Percentiles rank a stretch among this genome's conserved stretches.
phyloP scores from a whole-genome alignment of 2,113 vertebrate species.

The Paralichthys olivaceus region DNA sequence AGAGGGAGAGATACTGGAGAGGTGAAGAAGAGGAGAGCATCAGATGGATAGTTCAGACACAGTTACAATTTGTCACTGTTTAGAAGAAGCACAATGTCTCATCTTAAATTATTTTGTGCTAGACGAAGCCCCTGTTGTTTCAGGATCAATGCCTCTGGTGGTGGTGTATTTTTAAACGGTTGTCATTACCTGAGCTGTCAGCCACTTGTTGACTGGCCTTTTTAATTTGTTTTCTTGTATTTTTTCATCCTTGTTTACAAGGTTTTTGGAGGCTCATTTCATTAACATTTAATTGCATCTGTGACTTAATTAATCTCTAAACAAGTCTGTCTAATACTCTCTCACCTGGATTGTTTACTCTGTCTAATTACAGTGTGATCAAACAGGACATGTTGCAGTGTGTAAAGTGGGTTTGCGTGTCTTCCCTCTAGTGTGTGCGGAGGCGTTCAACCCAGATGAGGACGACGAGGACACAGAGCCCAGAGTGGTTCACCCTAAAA shows the following conservation, averaged over 20 bases:
- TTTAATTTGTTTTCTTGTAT: neutral
- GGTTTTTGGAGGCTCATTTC: neutral
- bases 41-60: neutral
- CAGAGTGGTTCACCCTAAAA: slow-evolving; percentile 96
- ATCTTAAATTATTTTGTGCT: neutral
- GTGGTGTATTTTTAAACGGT: neutral
- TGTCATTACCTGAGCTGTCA: neutral
- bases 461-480: slow-evolving; percentile 98
- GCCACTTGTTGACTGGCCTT: neutral
- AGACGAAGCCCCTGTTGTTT: neutral
- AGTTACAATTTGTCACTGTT: neutral
- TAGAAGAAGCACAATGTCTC: neutral
- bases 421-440: slow-evolving; percentile 90
- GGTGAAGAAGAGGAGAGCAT: neutral
- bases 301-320: neutral
- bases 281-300: neutral
- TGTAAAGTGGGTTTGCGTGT: slow-evolving; percentile 1
- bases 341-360: neutral
- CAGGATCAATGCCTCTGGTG: neutral
- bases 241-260: neutral
- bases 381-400: neutral
- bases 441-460: slow-evolving; percentile 96
- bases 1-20: neutral
- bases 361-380: neutral
- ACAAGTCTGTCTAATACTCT: neutral